Base-by-base conservation (phyloP, 2,888 invertebrate genomes). In the Trimorus sp. region DNA sequence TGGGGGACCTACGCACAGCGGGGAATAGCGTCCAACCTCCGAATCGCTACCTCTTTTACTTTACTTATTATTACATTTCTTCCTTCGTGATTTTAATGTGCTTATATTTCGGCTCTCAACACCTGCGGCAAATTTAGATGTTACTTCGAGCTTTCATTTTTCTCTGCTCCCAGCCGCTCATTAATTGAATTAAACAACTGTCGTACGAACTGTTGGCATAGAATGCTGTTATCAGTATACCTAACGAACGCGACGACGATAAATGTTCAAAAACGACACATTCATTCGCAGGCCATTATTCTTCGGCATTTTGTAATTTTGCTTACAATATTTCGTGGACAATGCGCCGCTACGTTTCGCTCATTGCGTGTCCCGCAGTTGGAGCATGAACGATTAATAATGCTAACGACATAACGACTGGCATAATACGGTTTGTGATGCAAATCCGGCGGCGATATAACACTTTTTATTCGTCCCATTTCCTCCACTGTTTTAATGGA, bases 1-100 rank as follows among this genome's bases (percentile, higher is more conserved):
- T 88, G 88, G 89, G 89, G 89, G 87, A 69, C 86, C 84, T 83
- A 85, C 84, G 85, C 87, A 80, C 90, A 88, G 89, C 89, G 83
- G 90, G 90, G 87, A 84, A 86, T 85, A 85, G n/a, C 84, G 82
- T 71, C 83, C 83, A 85, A 85, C 85, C 74, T 86, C 81, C 85
- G 71, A 71, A 74, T 83, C 66, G 86, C 84, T 84, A 78, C 77
- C 73, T 78, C 80, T 87, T 84, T 84, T 85, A 85, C 86, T 78
- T 77, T 49, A 68, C 71, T 71, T 74, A 71, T 79, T 60, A 78
- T 82, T 68, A 73, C 79, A 49, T 80, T 75, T 82, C 79, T 73
- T 69, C 60, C 68, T 48, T 78, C 79, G 74, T 74, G 77, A 65
- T 49, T 40, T 76, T 69, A 54, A 65, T 42, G 16, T 65, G 42